Evolutionary conservation across 2,888 invertebrate species (phyloP), one percentile per base, ranked within the genome.

Genomic region (Kryphioiulus occultus): DNA sequence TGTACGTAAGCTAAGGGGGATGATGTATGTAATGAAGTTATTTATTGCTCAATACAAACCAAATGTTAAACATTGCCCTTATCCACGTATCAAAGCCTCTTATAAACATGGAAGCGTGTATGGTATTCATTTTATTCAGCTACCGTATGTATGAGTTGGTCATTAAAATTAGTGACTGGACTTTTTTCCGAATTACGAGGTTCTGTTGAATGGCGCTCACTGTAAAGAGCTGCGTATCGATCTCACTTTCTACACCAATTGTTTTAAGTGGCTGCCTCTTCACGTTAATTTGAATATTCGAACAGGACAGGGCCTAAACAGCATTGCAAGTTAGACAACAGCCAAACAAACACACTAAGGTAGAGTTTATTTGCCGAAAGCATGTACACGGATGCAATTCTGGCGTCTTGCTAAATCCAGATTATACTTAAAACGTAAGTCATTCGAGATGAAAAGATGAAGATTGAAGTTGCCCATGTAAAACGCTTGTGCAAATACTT

Each of bases 381-480:
- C 22, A 26, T 68, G 22, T 68, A 5, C 59, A 1, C 59, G 59
- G 9, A 68, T 22, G 22, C 59, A 68, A 68, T 68, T 22, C 19
- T 68, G 59, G 22, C 59, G 10, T 22, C 59, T 22, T 68, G 22
- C 22, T 68, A 68, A 68, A 22, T 68, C 59, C 59, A 68, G 59
- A n/a, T 68, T 68, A 68, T 68, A 68, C 59, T 68, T 68, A 22
- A 22, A 19, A 44, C 12, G 22, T 68, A 68, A 68, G 59, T 68
- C 59, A 68, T 68, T 68, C 22, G 5, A 68, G n/a, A 22, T 68
- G 59, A 22, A 53, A 53, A 53, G 22, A 68, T 68, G 59, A 68
- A 68, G 59, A 68, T 22, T 68, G 59, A 68, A 22, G 59, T 68
- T 68, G 59, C 22, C 59, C 22, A 68, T 68, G 59, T 68, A 68